A percentile compares a stretch with the other conserved stretches of the same genome.
phyloP scores from a whole-genome alignment of 2,113 vertebrate species.

The Mobula hypostoma region DNA sequence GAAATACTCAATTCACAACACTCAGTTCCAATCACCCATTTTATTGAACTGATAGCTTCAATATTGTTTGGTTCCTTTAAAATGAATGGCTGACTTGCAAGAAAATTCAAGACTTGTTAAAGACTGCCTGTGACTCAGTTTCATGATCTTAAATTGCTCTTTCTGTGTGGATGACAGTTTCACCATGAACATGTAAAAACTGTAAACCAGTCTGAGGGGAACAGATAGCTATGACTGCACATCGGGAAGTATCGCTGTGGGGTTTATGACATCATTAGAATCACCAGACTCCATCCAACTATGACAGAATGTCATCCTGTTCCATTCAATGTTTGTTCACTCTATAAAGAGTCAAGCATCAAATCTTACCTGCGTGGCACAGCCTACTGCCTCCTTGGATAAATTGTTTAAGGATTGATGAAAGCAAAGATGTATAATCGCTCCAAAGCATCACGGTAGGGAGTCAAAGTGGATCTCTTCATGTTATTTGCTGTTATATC shows the following conservation, averaged over 20 bases:
- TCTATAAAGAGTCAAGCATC: not conserved
- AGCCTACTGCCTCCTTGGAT: not conserved
- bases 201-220: not conserved
- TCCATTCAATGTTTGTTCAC: not conserved
- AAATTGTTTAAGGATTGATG: not conserved
- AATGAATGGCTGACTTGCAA: not conserved
- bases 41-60: not conserved
- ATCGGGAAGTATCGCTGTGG: not conserved
- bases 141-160: too few species aligned
- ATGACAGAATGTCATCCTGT: slow-evolving; percentile 18
- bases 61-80: not conserved
- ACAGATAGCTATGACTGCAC: not conserved
- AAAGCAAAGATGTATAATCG: slow-evolving; percentile 5
- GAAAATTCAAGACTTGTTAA: not conserved
- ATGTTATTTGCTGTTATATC: not conserved
- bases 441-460: slow-evolving; percentile 14
- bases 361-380: not conserved
- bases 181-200: not conserved
- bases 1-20: not conserved
- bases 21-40: not conserved
- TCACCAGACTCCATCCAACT: not conserved
- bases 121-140: not conserved
- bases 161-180: not conserved
- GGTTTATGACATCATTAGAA: slow-evolving; percentile 20
- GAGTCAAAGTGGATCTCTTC: not conserved